Conservation (phyloP, 2,888 invertebrate species). For the Colostygia pectinataria region DNA sequence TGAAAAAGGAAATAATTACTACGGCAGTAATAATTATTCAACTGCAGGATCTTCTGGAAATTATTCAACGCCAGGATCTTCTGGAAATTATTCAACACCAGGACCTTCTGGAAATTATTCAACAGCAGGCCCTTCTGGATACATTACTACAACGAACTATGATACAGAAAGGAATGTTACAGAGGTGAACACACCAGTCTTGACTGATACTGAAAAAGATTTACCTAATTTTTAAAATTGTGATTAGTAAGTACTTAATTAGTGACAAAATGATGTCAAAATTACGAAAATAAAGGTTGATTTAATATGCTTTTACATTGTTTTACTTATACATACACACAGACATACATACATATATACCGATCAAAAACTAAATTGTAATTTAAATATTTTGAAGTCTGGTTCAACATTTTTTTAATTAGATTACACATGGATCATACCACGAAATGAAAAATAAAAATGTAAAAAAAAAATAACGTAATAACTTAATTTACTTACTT, state of each 20-base stretch:
- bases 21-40: slow-evolving; percentile 15
- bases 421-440: too few relatives aligned
- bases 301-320: slow-evolving; percentile 1
- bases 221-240: too few relatives aligned
- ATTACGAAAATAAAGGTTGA: slow-evolving; percentile 7
- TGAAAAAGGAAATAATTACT: slow-evolving; percentile 22
- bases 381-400: too few relatives aligned
- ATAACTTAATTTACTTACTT: too few relatives aligned
- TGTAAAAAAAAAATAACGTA: too few relatives aligned
- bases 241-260: too few relatives aligned
- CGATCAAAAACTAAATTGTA: too few relatives aligned
- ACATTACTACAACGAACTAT: slow-evolving; percentile 22
- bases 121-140: slow-evolving; percentile 16
- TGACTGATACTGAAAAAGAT: slow-evolving; percentile 10
- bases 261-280: neutral
- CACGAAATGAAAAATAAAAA: too few relatives aligned
- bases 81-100: slow-evolving; percentile 26
- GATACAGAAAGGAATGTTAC: slow-evolving; percentile 5
- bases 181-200: slow-evolving; percentile 10
- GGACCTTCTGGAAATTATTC: slow-evolving; percentile 17
- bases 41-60: neutral
- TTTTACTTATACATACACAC: slow-evolving; percentile 7
- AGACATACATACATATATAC: too few relatives aligned
- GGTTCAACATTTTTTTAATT: too few relatives aligned
- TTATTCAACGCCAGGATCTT: slow-evolving; percentile 23